phyloP scores from a whole-genome alignment of 2,797 vertebrate genomes.

The Myoxocephalus aenaeus region DNA sequence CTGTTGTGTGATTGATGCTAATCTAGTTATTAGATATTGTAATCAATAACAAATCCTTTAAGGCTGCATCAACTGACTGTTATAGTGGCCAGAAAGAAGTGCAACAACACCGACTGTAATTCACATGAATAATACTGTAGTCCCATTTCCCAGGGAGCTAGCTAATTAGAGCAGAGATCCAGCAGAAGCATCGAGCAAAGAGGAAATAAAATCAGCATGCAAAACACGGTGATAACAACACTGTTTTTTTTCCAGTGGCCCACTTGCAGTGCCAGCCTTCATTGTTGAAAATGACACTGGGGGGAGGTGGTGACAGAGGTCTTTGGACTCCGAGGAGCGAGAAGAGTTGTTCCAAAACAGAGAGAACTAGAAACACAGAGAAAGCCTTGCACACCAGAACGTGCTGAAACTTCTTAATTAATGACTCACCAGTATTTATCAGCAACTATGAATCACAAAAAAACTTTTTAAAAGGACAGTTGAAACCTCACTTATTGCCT shows the following conservation, averaged over 20 bases:
- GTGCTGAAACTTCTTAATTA: not conserved
- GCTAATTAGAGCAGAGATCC: conserved; percentile 29
- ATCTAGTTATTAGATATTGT: not conserved
- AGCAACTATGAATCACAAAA: not conserved
- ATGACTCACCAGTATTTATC: not conserved
- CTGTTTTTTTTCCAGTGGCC: conserved; percentile 32
- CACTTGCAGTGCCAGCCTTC: conserved; percentile 46
- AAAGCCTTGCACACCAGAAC: not conserved
- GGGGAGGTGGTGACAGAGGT: not conserved
- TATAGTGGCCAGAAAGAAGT: conserved; percentile 4
- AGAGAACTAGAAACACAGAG: conserved; percentile 6
- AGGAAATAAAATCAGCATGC: conserved; percentile 60
- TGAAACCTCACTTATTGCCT: not conserved
- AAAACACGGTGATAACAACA: conserved; percentile 46
- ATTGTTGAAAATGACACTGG: conserved; percentile 55
- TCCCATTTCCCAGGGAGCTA: not conserved
- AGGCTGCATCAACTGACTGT: conserved; percentile 2
- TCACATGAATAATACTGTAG: conserved; percentile 3
- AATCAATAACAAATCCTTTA: not conserved
- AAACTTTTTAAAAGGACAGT: not conserved
- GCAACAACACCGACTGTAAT: conserved; percentile 13
- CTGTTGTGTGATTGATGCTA: not conserved
- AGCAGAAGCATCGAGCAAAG: conserved; percentile 33
- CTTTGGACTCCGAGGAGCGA: conserved; percentile 27
- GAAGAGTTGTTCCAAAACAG: conserved; percentile 32